phyloP scores from a whole-genome alignment of 1,140 invertebrate species.

The Ceratoteleas bidentatus region DNA sequence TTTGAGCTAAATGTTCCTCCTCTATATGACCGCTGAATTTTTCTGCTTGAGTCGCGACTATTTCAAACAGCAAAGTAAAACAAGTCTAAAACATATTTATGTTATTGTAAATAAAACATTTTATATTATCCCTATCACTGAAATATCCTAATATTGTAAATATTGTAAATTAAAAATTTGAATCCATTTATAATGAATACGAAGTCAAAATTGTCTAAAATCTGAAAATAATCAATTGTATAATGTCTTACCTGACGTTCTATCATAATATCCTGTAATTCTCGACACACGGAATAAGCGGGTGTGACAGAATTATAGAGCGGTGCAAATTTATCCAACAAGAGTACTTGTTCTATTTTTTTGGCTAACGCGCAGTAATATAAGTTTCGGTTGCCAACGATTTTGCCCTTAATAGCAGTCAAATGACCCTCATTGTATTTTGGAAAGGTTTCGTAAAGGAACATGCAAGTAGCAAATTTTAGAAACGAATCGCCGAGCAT shows the following conservation, averaged over 20 bases:
- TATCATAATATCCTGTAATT: constrained; percentile 68
- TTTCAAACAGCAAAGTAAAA: too few species aligned
- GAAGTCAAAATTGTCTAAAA: too few species aligned
- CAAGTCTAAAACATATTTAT: too few species aligned
- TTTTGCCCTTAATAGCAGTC: constrained; percentile 87
- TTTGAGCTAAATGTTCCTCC: constrained; percentile 22
- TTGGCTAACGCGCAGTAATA: constrained; percentile 84
- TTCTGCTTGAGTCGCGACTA: constrained; percentile 74
- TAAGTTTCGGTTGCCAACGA: constrained; percentile 92
- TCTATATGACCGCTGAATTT: constrained; percentile 76
- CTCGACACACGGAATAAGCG: constrained; percentile 76
- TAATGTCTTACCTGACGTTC: too few species aligned
- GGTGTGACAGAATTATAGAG: constrained; percentile 88
- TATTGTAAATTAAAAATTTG: too few species aligned
- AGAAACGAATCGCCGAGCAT: constrained; percentile 95
- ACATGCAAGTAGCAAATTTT: constrained; percentile 89
- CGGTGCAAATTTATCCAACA: constrained; percentile 81
- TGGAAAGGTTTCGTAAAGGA: constrained; percentile 87
- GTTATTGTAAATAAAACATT: too few species aligned
- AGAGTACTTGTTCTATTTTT: constrained; percentile 82
- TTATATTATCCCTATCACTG: too few species aligned
- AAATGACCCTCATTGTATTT: constrained; percentile 89
- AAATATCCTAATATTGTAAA: too few species aligned
- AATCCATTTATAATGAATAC: too few species aligned
- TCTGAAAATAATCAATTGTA: too few species aligned